Base-by-base conservation (phyloP, 2,888 invertebrate species). In the Drosophila siamana region DNA sequence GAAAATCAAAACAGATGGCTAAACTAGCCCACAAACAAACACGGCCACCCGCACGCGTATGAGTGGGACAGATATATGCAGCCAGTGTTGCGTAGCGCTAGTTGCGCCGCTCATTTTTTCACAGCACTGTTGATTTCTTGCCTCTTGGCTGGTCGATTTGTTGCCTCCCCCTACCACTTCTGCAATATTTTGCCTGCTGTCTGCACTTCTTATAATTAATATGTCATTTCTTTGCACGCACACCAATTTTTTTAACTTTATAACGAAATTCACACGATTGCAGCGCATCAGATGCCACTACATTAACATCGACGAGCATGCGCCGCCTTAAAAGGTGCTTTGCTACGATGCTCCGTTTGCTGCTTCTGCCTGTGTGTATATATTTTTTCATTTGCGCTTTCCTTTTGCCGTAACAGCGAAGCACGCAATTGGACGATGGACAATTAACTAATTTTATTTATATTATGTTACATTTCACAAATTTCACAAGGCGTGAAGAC, bases 361-460 rank as follows among this genome's bases (percentile, higher is more conserved):
- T 68, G 57, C 71, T 66, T 64, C 65, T 75, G 80, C 65, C 68
- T 66, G 86, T 88, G 82, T 82, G 88, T 82, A 86, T 88, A 88
- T 88, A 86, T 88, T 86, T 82, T 82, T 82, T 88, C 88, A 82
- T 88, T 86, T 74, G 79, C 75, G 75, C 75, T 75, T 75, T 75
- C 75, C 79, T 74, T 75, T 75, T 78, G 79, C 79, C 79, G 74
- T 75, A 75, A 75, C 78, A 78, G 51, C 41, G 56, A 74, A 63
- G 52, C 74, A 74, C 74, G 74, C 74, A 74, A 78, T 78, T 74
- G 62, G 59, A 51, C 57, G 54, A 59, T 74, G 74, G 74, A 56
- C 79, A 73, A 74, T 55, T 55, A 43, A 51, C 44, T 8, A 43
- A 19, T 5, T n/a, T 24, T 56, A 28, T 60, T 56, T 1, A 11